Percentiles rank a stretch among this genome's conserved stretches.
Conservation (phyloP, 1,140 invertebrate genomes). For the Palaemon carinicauda region DNA sequence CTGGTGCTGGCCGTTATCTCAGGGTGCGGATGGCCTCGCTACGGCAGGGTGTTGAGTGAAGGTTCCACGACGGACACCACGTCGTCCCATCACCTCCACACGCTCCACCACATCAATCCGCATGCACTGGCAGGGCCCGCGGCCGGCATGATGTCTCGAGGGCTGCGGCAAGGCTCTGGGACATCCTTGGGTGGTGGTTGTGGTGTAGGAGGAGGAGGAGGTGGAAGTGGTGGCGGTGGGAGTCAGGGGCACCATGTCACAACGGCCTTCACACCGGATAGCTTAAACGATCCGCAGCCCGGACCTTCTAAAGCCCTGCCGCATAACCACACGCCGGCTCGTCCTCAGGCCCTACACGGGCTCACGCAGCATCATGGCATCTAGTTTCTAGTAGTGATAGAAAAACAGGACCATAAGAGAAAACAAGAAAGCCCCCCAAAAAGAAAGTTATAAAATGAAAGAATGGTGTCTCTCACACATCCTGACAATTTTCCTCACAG, state of each 20-base stretch:
- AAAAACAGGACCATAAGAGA: too few relatives aligned
- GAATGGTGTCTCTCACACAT: too few relatives aligned
- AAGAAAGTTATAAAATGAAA: too few relatives aligned
- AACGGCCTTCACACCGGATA: slow-evolving; percentile 63
- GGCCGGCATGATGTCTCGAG: slow-evolving; percentile 30
- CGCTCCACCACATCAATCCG: slow-evolving; percentile 53
- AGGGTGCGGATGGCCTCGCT: slow-evolving; percentile 58
- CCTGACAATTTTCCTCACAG: slow-evolving; percentile 11
- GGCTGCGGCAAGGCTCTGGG: slow-evolving; percentile 38
- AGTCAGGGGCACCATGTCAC: slow-evolving; percentile 61
- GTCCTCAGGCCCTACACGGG: slow-evolving; percentile 46
- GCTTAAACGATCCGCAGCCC: slow-evolving; percentile 69
- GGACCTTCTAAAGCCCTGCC: slow-evolving; percentile 68
- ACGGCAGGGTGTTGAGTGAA: slow-evolving; percentile 59
- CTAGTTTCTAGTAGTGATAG: neutral
- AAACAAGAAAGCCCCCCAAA: too few relatives aligned
- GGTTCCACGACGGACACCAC: slow-evolving; percentile 58
- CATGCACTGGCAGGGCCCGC: slow-evolving; percentile 30
- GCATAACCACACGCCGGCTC: slow-evolving; percentile 55
- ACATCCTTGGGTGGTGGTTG: slow-evolving; percentile 39
- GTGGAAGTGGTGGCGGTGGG: neutral
- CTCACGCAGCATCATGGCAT: slow-evolving; percentile 43
- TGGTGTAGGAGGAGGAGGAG: neutral
- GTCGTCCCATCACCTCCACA: slow-evolving; percentile 60
- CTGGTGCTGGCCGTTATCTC: slow-evolving; percentile 61